Base-by-base conservation (phyloP, 2,888 invertebrate species). In the Sipunculus nudus region DNA sequence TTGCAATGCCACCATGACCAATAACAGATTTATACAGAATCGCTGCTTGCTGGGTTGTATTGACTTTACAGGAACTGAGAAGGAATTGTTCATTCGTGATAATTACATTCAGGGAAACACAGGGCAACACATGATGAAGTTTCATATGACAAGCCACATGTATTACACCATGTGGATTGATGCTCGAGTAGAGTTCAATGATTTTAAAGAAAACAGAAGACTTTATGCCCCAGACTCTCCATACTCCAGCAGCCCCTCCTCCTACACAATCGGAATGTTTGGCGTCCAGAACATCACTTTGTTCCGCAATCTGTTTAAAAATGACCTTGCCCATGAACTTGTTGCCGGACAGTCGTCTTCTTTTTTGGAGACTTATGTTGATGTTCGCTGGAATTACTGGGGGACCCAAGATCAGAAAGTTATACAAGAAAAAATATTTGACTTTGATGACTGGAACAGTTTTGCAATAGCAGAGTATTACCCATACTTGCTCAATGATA, bases 401-500 rank as follows among this genome's bases (percentile, higher is more conserved):
- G 98, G 97, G 13, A 91, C 91, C 2, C 85, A 86, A 0, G 88
- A 90, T 55, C 89, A 92, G 53, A 85, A 85, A 4, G 87, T 88
- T 56, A 98, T 99, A 54, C 89, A 89, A 59, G 87, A 89, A 52
- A 88, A 89, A 78, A 96, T 98, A 75, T 97, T 98, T 80, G 98
- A 98, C 84, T 97, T 99, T 84, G 96, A 99, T 81, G 97, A 98
- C 81, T 99, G 99, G 98, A 99, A 99, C 81, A 94, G 95, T 83
- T 96, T 94, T 81, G 96, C 96, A 0, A 89, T 96, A 53, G 97
- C 96, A 0, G 88, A 90, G 16, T 99, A 91, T 82, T 88, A 90
- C 55, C 99, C 98, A 0, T 98, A 90, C 82, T 87, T 96, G 59
- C 88, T 91, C 0, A 90, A 90, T 10, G 67, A 69, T 26, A 60